Evolutionary conservation across 2,113 vertebrate genomes (phyloP).

Genomic region (Plestiodon gilberti): DNA sequence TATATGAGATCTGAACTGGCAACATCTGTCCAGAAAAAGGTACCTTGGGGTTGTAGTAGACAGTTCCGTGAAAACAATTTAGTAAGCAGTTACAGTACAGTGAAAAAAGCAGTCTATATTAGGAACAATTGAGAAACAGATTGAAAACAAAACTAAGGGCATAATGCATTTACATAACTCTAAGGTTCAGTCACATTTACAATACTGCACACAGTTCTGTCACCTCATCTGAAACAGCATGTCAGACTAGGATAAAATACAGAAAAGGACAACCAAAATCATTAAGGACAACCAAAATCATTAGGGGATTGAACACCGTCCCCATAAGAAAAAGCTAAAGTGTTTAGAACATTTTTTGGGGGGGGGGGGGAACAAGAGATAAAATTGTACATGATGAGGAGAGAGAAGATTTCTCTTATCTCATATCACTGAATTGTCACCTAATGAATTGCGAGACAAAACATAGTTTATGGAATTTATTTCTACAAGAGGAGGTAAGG

Average conservation of each 20-base stretch:
- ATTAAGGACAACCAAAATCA: neutral
- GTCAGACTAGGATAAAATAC: neutral
- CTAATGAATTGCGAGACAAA: neutral
- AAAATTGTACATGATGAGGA: neutral
- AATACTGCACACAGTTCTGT: neutral
- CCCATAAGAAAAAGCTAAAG: neutral
- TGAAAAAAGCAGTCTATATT: too few relatives aligned
- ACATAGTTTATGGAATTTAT: too few relatives aligned
- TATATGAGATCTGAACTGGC: too few relatives aligned
- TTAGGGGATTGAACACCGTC: neutral
- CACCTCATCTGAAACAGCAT: neutral
- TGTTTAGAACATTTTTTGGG: neutral
- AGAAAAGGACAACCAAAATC: neutral
- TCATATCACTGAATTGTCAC: neutral
- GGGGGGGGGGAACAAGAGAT: neutral
- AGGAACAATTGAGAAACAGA: too few relatives aligned
- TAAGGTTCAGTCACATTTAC: neutral
- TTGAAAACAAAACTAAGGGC: too few relatives aligned
- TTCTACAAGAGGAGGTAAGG: too few relatives aligned
- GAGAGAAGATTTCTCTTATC: neutral
- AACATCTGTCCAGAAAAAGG: too few relatives aligned
- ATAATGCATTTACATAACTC: too few relatives aligned
- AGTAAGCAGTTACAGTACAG: too few relatives aligned
- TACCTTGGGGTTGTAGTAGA: too few relatives aligned
- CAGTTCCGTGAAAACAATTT: too few relatives aligned